These are phyloP conservation scores for Cyrtodaria siliqua DNA, from an alignment of 2,888 invertebrate genomes.

Conservation along the genomic window DNA sequence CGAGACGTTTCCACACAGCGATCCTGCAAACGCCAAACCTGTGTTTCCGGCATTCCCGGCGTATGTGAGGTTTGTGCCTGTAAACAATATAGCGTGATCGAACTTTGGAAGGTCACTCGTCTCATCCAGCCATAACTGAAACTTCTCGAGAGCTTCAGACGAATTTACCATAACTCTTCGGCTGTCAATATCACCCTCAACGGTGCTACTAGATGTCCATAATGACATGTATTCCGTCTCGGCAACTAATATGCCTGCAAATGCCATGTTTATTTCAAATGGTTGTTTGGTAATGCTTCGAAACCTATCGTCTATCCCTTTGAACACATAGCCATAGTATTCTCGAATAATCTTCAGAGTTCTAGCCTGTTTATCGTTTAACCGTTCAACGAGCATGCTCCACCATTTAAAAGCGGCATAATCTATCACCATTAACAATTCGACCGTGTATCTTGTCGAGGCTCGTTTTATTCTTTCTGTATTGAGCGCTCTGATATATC, in stretches of 20 bases:
- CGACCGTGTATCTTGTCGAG: slow-evolving; percentile 33
- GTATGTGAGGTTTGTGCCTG: slow-evolving; percentile 55
- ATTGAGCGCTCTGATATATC: no score
- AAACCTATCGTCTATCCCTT: slow-evolving; percentile 47
- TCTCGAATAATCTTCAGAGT: slow-evolving; percentile 29
- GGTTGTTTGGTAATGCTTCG: slow-evolving; percentile 30
- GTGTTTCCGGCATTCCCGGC: slow-evolving; percentile 59
- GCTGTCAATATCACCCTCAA: slow-evolving; percentile 27
- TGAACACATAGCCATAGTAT: slow-evolving; percentile 50
- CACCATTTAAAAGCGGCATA: slow-evolving; percentile 50
- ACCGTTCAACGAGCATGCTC: slow-evolving; percentile 5
- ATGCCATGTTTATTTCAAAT: slow-evolving; percentile 42
- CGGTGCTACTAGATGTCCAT: slow-evolving; percentile 52
- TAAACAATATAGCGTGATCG: slow-evolving; percentile 61
- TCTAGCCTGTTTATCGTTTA: background rate
- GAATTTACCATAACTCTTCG: slow-evolving; percentile 56
- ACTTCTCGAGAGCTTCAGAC: slow-evolving; percentile 61
- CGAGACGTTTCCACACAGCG: slow-evolving; percentile 62
- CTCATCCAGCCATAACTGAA: slow-evolving; percentile 56
- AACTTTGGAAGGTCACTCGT: slow-evolving; percentile 32
- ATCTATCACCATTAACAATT: slow-evolving; percentile 59
- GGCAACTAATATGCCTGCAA: slow-evolving; percentile 47
- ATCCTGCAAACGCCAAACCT: slow-evolving; percentile 56
- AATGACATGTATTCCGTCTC: slow-evolving; percentile 49
- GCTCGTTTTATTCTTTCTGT: slow-evolving; percentile 26